Base-by-base conservation (phyloP, 2,113 vertebrate genomes). In the Vulpes lagopus region DNA sequence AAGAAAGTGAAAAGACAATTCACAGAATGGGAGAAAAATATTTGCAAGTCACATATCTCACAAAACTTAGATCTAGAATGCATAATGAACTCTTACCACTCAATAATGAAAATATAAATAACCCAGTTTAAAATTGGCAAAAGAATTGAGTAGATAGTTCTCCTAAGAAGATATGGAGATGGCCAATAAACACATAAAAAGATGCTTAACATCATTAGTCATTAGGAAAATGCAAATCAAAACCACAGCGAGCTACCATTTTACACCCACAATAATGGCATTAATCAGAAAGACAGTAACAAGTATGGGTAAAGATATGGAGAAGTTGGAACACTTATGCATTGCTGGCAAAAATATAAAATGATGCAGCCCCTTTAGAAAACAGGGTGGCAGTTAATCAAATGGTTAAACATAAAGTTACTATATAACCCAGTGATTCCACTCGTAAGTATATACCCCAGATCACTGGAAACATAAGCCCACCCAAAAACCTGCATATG, bases 381-480 rank as follows among this genome's bases (percentile, higher is more conserved):
- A 57, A 69, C 7, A 78, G 16, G 65, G 59, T 65, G 20, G 57
- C 14, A 73, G 43, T 49, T 83, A 78, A 53, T 83, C 38, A 73
- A 55, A 71, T 11, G 22, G 12, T 62, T 67, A 82, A 64, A 51
- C 22, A 43, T 85, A 43, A 74, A 96, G 30, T 85, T 81, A 86
- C 4, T 27, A 62, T 59, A 69, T 62, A 92, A 89, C 59, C 32
- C 7, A 91, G 51, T 12, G 53, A 74, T 73, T 59, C n/a, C 5
- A 80, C 60, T 71, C 19, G 7, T 71, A 74, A 69, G 49, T 59
- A 49, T 69, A 81, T 60, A 69, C 27, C 25, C 20, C 74, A 92
- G 30, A 96, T 32, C 88, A 65, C 5, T 59, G 35, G 82, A 95
- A 95, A 91, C 32, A 88, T 51, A 87, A 91, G 25, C 57, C 38